Conservation (phyloP, 92 coral and sea anemone species). For the Bergia puertoricense region DNA sequence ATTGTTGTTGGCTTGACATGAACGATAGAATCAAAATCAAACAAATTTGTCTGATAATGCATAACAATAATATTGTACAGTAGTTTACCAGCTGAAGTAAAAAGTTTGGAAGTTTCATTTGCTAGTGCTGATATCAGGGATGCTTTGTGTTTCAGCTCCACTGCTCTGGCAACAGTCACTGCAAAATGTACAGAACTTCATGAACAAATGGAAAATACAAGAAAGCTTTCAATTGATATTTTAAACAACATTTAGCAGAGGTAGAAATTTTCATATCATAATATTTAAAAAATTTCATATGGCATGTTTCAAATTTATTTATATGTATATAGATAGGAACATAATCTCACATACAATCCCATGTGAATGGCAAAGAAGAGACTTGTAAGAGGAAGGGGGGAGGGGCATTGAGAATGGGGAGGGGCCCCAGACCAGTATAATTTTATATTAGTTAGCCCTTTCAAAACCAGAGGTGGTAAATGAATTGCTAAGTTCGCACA, state of each 20-base stretch:
- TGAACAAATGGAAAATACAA: background rate
- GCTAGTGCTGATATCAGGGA: constrained; percentile 89
- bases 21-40: background rate
- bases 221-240: no score
- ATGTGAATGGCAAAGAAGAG: background rate
- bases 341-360: no score
- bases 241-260: no score
- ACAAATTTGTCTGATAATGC: background rate
- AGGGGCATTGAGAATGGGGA: background rate
- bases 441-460: no score
- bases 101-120: constrained; percentile 89
- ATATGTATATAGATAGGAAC: no score
- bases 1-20: background rate
- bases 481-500: no score
- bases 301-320: no score
- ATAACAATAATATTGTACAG: background rate
- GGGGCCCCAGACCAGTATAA: background rate
- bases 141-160: constrained; percentile 93
- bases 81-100: constrained; percentile 82
- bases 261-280: no score
- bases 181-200: background rate
- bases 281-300: no score
- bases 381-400: no score
- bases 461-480: no score
- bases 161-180: constrained; percentile 99